phyloP scores from a whole-genome alignment of 2,113 vertebrate genomes.

The Syngnathus floridae region DNA sequence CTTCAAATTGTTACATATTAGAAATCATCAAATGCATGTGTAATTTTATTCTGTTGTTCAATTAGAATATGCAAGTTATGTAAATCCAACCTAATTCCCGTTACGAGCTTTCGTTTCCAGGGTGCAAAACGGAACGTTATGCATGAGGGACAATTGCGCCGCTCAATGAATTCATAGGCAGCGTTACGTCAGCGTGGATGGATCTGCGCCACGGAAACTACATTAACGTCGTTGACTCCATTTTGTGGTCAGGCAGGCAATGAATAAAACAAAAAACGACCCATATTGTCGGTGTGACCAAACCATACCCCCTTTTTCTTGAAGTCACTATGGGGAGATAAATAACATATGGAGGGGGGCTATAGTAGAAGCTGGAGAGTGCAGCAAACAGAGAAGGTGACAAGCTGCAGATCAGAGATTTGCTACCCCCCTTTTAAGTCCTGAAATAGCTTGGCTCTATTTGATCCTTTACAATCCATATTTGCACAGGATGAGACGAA shows the following conservation, averaged over 20 bases:
- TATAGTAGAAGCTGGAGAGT: constrained; percentile 3
- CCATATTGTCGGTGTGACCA: not conserved
- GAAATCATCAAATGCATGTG: not conserved
- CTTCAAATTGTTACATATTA: too few relatives aligned
- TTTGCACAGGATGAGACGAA: constrained; percentile 17
- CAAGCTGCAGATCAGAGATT: constrained; percentile 25
- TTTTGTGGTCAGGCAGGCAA: not conserved
- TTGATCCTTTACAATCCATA: constrained; percentile 24
- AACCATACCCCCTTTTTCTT: not conserved
- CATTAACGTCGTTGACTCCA: not conserved
- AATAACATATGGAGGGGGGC: constrained; percentile 8
- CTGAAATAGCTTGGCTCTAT: constrained; percentile 27
- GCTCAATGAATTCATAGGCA: not conserved
- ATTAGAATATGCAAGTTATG: not conserved
- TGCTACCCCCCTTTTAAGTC: constrained; percentile 32
- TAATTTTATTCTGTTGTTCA: not conserved
- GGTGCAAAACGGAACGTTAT: not conserved
- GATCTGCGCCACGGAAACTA: not conserved
- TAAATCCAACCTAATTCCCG: not conserved
- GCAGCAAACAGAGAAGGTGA: constrained; percentile 21
- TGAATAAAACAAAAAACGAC: not conserved
- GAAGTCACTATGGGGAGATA: constrained; percentile 4
- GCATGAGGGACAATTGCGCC: not conserved
- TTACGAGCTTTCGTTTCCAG: not conserved
- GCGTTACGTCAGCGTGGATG: too few relatives aligned